Conservation (phyloP, 2,797 vertebrate genomes). For the Protonibea diacanthus region DNA sequence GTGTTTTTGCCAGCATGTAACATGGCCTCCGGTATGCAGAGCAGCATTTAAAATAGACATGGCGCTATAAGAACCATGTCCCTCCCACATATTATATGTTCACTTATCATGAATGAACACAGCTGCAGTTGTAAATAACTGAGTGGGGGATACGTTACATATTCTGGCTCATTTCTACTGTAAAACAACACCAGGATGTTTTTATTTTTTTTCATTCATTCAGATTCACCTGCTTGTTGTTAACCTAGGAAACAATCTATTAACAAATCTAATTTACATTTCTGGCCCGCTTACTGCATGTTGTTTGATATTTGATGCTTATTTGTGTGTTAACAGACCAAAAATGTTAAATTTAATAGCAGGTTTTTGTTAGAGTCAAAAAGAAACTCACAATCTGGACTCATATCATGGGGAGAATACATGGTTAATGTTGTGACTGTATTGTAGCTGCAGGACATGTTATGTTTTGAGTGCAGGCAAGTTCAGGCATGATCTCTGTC, state of each 20-base stretch:
- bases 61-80: conserved; percentile 11
- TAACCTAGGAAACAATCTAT: no score
- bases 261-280: neutral
- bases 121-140: conserved; percentile 20
- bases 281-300: neutral
- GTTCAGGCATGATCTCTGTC: conserved; percentile 13
- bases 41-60: neutral
- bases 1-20: conserved; percentile 2
- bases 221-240: neutral
- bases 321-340: neutral
- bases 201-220: neutral
- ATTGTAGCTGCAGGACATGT: neutral
- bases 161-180: neutral
- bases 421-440: neutral
- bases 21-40: neutral
- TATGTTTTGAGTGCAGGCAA: conserved; percentile 1
- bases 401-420: no score
- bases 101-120: conserved; percentile 3
- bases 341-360: no score
- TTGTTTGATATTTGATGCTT: neutral
- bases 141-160: neutral
- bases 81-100: neutral
- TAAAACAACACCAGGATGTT: conserved; percentile 18
- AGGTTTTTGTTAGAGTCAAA: no score
- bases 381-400: no score